Conservation (phyloP, 1,140 invertebrate species). For the Ylistrum balloti region DNA sequence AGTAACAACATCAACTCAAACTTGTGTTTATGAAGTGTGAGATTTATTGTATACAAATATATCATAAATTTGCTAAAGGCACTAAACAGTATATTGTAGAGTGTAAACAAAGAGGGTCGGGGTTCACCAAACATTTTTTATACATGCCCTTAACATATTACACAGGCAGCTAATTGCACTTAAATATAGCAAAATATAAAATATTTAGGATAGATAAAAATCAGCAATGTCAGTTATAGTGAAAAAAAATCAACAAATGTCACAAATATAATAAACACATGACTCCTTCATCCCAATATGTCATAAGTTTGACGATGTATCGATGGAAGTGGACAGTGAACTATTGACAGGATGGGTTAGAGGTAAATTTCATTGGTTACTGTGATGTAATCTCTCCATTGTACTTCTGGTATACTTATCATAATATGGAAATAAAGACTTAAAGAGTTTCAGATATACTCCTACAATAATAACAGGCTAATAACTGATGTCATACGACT, state of each 20-base stretch:
- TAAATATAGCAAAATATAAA: slow-evolving; percentile 36
- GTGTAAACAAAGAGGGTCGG: slow-evolving; percentile 15
- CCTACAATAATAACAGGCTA: neutral
- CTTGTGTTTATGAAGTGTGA: slow-evolving; percentile 19
- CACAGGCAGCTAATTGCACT: slow-evolving; percentile 31
- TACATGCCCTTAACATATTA: neutral
- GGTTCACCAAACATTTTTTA: slow-evolving; percentile 6
- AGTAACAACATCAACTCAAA: neutral
- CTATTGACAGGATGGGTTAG: slow-evolving; percentile 4
- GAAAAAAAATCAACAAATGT: slow-evolving; percentile 2
- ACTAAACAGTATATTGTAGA: slow-evolving; percentile 1
- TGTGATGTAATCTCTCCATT: neutral
- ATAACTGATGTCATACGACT: neutral
- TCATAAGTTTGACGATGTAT: neutral
- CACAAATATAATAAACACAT: neutral
- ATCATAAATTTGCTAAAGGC: slow-evolving; percentile 39
- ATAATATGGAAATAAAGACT: too few species aligned
- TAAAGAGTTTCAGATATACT: too few species aligned
- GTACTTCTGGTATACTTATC: neutral
- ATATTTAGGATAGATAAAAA: neutral
- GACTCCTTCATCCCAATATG: neutral
- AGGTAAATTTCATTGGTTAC: neutral
- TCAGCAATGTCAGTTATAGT: neutral
- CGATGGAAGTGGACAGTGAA: neutral
- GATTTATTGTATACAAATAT: slow-evolving; percentile 40